Percentiles rank a stretch among this genome's conserved stretches.
Evolutionary conservation across 2,888 invertebrate species (phyloP).

Genomic region (Vesta saturnalis): DNA sequence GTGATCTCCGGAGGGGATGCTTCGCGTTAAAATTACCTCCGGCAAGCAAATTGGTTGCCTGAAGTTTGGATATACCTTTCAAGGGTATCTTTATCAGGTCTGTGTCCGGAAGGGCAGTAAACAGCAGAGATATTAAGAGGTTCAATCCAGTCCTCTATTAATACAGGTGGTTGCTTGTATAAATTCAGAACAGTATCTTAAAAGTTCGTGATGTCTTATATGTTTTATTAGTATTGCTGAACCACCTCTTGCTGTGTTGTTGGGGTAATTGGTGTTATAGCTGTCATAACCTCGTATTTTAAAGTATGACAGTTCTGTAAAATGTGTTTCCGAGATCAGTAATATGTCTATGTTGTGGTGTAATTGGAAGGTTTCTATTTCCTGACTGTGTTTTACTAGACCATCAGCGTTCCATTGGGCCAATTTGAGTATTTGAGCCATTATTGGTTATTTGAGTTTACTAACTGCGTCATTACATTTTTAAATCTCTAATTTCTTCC

Average conservation of each 20-base stretch:
- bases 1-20: not conserved
- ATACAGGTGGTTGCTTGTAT: constrained; percentile 11
- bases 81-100: not conserved
- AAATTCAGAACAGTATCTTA: constrained; percentile 12
- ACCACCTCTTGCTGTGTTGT: too few species aligned
- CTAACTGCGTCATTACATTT: not conserved
- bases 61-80: not conserved
- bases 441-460: not conserved
- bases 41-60: not conserved
- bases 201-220: constrained; percentile 8
- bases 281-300: too few species aligned
- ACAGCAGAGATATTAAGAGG: not conserved
- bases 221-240: too few species aligned
- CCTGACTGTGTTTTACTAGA: too few species aligned
- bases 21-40: constrained; percentile 10
- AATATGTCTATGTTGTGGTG: too few species aligned
- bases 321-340: too few species aligned
- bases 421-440: not conserved
- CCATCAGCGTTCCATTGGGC: constrained; percentile 11
- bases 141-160: constrained; percentile 8
- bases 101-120: not conserved
- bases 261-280: too few species aligned
- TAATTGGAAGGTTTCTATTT: too few species aligned
- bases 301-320: too few species aligned
- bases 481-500: not conserved